A percentile compares a stretch with the other conserved stretches of the same genome.
Evolutionary conservation across 2,888 invertebrate genomes (phyloP).

Genomic region (Apodemia zela): DNA sequence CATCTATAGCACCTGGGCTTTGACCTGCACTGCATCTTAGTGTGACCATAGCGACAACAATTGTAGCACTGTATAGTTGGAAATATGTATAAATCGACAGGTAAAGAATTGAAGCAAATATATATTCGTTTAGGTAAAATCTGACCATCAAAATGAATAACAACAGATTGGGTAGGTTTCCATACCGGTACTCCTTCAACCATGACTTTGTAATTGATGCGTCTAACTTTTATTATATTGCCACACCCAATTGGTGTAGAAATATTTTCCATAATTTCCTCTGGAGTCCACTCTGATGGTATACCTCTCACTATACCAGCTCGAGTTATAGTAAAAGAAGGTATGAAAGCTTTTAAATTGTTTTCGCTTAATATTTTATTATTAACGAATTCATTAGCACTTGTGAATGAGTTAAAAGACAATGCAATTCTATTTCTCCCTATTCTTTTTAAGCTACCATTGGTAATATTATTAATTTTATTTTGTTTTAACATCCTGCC

Average conservation of each 20-base stretch:
- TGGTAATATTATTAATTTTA: too few species aligned
- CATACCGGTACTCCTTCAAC: not conserved
- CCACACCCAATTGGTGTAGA: not conserved
- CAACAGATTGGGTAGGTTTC: not conserved
- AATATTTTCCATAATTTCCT: too few species aligned
- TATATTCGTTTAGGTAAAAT: not conserved
- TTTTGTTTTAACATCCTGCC: too few species aligned
- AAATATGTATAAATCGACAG: not conserved
- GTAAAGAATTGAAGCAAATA: conserved; percentile 1
- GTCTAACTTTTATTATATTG: not conserved
- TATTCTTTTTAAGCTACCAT: not conserved
- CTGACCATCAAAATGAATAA: conserved; percentile 6
- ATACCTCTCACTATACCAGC: too few species aligned
- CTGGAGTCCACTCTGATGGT: too few species aligned
- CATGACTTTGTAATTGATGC: not conserved
- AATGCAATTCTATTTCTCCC: not conserved
- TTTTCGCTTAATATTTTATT: too few species aligned
- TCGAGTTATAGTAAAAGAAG: too few species aligned
- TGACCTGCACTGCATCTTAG: too few species aligned
- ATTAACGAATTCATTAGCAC: not conserved
- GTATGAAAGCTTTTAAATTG: too few species aligned
- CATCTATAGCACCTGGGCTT: not conserved
- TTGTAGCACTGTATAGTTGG: not conserved
- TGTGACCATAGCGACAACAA: too few species aligned
- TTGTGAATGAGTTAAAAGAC: not conserved